Evolutionary conservation across 2,888 invertebrate species (phyloP).

Genomic region (Hoplodrina ambigua): DNA sequence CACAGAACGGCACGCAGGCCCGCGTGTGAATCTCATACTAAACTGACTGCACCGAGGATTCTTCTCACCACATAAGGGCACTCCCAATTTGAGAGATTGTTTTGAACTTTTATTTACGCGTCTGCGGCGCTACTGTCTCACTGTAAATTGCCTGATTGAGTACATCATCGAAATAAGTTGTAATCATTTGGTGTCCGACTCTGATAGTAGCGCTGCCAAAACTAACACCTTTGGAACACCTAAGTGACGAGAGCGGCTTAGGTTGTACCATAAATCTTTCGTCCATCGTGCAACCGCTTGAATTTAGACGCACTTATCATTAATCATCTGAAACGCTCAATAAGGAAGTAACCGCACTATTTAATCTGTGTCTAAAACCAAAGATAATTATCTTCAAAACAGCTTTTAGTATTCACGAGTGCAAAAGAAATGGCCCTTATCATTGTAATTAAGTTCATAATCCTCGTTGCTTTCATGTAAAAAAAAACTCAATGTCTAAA

Average conservation of each 20-base stretch:
- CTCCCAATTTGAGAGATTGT: slow-evolving; percentile 18
- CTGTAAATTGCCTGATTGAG: background rate
- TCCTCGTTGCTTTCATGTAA: slow-evolving; percentile 60
- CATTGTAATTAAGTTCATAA: slow-evolving; percentile 41
- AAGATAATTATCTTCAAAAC: slow-evolving; percentile 27
- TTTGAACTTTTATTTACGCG: background rate
- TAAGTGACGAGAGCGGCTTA: background rate
- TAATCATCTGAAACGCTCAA: slow-evolving; percentile 29
- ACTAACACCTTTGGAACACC: background rate
- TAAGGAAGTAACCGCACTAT: slow-evolving; percentile 33
- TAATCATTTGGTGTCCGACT: background rate
- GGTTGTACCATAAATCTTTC: background rate
- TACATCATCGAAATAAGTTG: background rate
- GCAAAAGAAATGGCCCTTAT: slow-evolving; percentile 29
- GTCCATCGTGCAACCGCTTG: slow-evolving; percentile 10
- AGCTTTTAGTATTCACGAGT: slow-evolving; percentile 31
- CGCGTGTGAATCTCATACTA: slow-evolving; percentile 80
- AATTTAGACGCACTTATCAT: slow-evolving; percentile 25
- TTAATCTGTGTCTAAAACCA: slow-evolving; percentile 13
- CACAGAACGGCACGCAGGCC: slow-evolving; percentile 76
- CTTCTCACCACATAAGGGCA: slow-evolving; percentile 33
- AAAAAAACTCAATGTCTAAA: slow-evolving; percentile 35
- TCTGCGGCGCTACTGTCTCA: background rate
- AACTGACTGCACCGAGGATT: slow-evolving; percentile 61
- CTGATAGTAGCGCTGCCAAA: background rate